Percentiles rank a stretch among this genome's conserved stretches.
These are phyloP conservation scores for Sceloporus undulatus DNA, from an alignment of 2,113 vertebrate genomes.

Conservation along the genomic window DNA sequence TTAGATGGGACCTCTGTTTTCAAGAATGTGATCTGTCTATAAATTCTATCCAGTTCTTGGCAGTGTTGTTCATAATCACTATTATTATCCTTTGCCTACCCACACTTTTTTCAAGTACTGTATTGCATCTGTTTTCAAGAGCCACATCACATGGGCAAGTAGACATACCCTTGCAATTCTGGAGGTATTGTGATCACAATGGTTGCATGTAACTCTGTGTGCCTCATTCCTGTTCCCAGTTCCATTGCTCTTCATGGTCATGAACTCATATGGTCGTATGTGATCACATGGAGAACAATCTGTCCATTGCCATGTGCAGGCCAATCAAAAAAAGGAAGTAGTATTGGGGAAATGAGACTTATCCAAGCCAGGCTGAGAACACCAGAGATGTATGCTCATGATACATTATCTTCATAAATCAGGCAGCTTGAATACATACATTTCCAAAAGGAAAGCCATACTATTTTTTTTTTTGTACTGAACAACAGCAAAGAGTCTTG, in stretches of 20 bases:
- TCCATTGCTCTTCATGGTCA: no score
- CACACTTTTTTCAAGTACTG: background rate
- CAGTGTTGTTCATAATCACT: background rate
- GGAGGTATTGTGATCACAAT: background rate
- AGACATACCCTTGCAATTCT: background rate
- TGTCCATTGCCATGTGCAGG: background rate
- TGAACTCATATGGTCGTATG: background rate
- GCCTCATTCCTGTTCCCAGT: background rate
- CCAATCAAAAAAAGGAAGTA: background rate
- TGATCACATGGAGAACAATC: background rate
- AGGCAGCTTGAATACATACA: no score
- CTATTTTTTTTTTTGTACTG: no score
- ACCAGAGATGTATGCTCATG: background rate
- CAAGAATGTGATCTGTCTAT: no score
- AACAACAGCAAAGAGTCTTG: no score
- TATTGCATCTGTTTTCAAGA: background rate
- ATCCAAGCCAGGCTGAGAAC: background rate
- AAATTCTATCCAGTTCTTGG: background rate
- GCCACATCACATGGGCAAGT: no score
- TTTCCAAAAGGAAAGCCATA: no score
- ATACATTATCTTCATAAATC: no score
- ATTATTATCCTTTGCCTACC: background rate
- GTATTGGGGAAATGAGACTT: background rate
- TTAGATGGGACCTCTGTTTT: no score
- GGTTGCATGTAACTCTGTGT: background rate